Evolutionary conservation across 2,888 invertebrate genomes (phyloP), one percentile per base, ranked within the genome.

Genomic region (Seira musarum): DNA sequence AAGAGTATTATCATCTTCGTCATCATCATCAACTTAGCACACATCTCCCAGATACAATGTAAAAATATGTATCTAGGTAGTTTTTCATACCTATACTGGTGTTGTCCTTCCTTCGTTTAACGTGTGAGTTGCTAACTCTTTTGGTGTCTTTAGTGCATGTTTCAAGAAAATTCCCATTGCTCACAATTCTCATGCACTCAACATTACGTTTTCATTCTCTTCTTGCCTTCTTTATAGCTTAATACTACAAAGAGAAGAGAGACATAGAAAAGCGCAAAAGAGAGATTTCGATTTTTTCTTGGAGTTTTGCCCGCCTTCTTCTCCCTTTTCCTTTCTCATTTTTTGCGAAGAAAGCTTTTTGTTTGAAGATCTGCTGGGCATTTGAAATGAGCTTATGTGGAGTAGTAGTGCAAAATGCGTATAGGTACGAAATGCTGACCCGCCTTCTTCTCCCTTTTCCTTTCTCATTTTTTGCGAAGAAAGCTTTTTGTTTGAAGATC

Each of bases 241-340:
- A 13, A 13, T 46, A 46, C 8, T 10, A 46, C 6, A 13, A 10
- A 46, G 46, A 13, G 13, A 46, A 46, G 46, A 46, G 46, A 46
- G 46, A n/a, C n/a, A n/a, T 15, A 64, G 8, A 57, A 2, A 25
- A 53, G 25, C n/a, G n/a, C n/a, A n/a, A 30, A 25, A 69, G 13
- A 15, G 24, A n/a, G 69, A 46, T 57, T 73, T 73, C 57, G 65
- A 72, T 72, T 72, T 72, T 72, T 72, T 69, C 25, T 73, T 73
- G 73, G 73, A 73, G 73, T 24, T 30, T 19, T 73, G 73, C 73
- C 73, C 73, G 73, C 53, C 72, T 30, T 30, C 24, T 53, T 65
- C 46, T 46, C 46, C 13, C 46, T 46, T 6, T 46, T 10, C 46
- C 13, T 10, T n/a, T n/a, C n/a, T n/a, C n/a, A n/a, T n/a, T n/a